Evolutionary conservation across 2,113 vertebrate species (phyloP), one percentile per base, ranked within the genome.

Genomic region (Leptobrachium leishanense): DNA sequence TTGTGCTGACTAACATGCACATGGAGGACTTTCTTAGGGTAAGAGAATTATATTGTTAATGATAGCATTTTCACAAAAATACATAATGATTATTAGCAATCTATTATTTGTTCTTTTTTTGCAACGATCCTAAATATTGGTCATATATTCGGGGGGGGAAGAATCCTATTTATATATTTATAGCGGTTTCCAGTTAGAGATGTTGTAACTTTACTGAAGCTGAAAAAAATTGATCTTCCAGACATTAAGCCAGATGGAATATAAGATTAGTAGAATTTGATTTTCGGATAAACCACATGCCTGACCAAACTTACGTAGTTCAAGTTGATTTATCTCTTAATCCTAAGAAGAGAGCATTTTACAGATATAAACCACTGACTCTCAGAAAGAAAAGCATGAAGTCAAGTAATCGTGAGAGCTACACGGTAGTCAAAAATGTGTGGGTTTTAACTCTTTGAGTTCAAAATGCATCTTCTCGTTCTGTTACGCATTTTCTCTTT

Each of bases 171-270:
- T 64, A 39, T 13, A 8, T 31, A 20, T 5, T 13, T 5, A 64
- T 39, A 10, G 15, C 46, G 43, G 44, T 41, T 62, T 69, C 53
- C 75, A 68, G 66, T 77, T 54, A 68, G 42, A 68, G 57, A 68
- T 68, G 50, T 62, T n/a, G n/a, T n/a, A 62, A 77, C 39, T 77
- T 64, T 50, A 31, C 67, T 70, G 20, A 71, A 44, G 67, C 68
- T 71, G 55, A 77, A 64, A 64, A 64, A 64, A 64, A 77, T 62
- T 71, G 76, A 77, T 46, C 76, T 50, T 20, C 82, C 77, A 81
- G 82, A 79, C 81, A 82, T 82, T 83, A 74, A 85, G 79, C 84
- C 83, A 86, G 84, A 83, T 82, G 84, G 82, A 75, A 46, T 83
- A 83, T 82, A 82, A 82, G 84, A 76, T 84, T 67, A 68, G 69